These are phyloP conservation scores for Benthosema pterotum DNA, from an alignment of 2,797 vertebrate species.

Conservation along the genomic window DNA sequence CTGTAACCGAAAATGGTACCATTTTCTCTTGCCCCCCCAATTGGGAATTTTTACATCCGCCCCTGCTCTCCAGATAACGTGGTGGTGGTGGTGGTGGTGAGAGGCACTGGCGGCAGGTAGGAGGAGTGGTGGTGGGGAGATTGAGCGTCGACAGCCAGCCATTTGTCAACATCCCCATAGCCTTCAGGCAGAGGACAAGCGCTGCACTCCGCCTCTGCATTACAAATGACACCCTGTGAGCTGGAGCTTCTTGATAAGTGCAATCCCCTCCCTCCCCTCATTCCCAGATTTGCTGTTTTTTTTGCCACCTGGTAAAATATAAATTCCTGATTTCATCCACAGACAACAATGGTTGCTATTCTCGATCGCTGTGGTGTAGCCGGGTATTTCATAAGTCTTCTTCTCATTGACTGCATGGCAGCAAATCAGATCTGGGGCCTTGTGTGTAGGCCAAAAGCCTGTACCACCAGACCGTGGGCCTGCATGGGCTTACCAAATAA, in stretches of 20 bases:
- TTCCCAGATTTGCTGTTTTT: background rate
- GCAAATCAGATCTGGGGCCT: too few relatives aligned
- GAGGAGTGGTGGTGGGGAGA: fast-evolving
- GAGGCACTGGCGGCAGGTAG: background rate
- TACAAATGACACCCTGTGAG: constrained; percentile 58
- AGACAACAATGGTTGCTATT: background rate
- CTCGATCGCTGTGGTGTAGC: too few relatives aligned
- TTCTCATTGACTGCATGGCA: too few relatives aligned
- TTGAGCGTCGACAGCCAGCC: constrained; percentile 33
- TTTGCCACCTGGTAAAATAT: background rate
- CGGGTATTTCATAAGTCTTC: too few relatives aligned
- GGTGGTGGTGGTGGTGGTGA: background rate
- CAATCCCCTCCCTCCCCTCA: constrained; percentile 44
- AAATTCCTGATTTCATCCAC: constrained; percentile 5
- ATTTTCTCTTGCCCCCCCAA: too few relatives aligned
- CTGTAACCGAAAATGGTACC: too few relatives aligned
- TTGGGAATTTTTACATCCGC: too few relatives aligned
- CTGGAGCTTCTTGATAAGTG: constrained; percentile 53
- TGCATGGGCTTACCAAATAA: too few relatives aligned
- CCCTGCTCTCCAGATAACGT: constrained; percentile 59
- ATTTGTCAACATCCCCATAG: constrained; percentile 58
- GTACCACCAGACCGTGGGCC: too few relatives aligned
- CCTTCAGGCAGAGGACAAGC: constrained; percentile 42
- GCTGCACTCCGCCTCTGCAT: constrained; percentile 37
- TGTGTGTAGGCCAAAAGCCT: too few relatives aligned